Evolutionary conservation across 2,888 invertebrate species (phyloP), one percentile per base, ranked within the genome.

Genomic region (Adineta ricciae): DNA sequence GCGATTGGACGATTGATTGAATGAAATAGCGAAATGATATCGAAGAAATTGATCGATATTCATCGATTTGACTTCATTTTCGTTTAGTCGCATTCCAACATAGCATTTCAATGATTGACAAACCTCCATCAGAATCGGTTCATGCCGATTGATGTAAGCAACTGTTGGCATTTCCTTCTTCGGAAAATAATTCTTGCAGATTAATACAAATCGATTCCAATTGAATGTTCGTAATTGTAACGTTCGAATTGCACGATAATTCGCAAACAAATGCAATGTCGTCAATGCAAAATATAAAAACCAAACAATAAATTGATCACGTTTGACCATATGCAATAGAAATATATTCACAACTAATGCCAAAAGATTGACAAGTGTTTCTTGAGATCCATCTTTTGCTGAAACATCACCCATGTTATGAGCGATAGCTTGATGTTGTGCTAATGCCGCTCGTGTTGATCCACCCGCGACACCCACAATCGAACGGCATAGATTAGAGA

Each of bases 321-420:
- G 90, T 78, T 89, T 88, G 87, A 94, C 93, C 87, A 91, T 87
- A 14, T 94, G 93, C 73, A 97, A 92, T 84, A 97, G 90, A 72
- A 94, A 90, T 83, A 97, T 92, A 85, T 95, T 95, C 85, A 93
- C 90, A 83, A 96, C 89, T 19, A 96, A 94, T 19, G 95, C 96
- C 64, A 94, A 90, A 82, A 97, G 92, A 91, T 97, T 97, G 24
- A 98, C 96, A 87, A 96, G 93, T 0, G 97, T 97, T 90, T 98
- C 98, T 92, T 98, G 98, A 86, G 96, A 96, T 11, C 96, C 94
- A 90, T 98, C 97, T 91, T 97, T 97, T 0, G 96, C 92, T 2
- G 91, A 91, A 2, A 92, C 96, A 91, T 98, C 98, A 0, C 95
- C 97, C 91, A 96, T 93, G 91, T 97, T 97, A 87, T 95, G 94